These are phyloP conservation scores for Silvanus unidentatus DNA, from an alignment of 2,888 invertebrate genomes.

Conservation along the genomic window DNA sequence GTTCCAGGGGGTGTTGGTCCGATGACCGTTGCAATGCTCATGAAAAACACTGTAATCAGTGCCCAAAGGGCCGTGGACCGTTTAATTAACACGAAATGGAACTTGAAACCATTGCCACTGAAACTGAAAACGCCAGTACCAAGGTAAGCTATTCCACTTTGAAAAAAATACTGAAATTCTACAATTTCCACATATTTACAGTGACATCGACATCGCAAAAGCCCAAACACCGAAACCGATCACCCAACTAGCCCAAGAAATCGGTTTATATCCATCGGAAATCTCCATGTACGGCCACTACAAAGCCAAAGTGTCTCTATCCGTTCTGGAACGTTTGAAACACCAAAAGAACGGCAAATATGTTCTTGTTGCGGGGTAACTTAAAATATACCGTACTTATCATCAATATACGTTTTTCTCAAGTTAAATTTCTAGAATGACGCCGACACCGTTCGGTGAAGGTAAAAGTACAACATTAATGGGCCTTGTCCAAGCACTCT, in stretches of 20 bases:
- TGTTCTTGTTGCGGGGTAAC: slow-evolving; percentile 89
- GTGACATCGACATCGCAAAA: slow-evolving; percentile 87
- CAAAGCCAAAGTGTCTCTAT: slow-evolving; percentile 89
- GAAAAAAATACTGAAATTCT: no score
- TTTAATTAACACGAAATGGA: slow-evolving; percentile 62
- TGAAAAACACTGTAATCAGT: slow-evolving; percentile 88
- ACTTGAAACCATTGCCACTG: slow-evolving; percentile 61
- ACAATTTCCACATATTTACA: slow-evolving; percentile 41
- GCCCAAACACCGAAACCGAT: slow-evolving; percentile 85
- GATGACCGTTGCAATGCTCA: slow-evolving; percentile 98
- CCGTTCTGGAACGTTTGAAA: slow-evolving; percentile 68
- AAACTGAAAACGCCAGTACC: slow-evolving; percentile 69
- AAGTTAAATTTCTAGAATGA: slow-evolving; percentile 60
- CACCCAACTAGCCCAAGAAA: slow-evolving; percentile 68
- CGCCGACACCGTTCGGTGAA: slow-evolving; percentile 98
- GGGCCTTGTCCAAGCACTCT: slow-evolving; percentile 88
- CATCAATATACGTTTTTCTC: neutral
- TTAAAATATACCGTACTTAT: slow-evolving; percentile 13
- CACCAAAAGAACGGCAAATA: slow-evolving; percentile 76
- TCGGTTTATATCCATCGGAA: slow-evolving; percentile 75
- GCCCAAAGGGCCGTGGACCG: slow-evolving; percentile 61
- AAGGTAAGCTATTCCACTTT: slow-evolving; percentile 58
- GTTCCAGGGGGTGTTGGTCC: slow-evolving; percentile 98
- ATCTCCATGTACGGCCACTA: slow-evolving; percentile 86
- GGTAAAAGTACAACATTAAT: slow-evolving; percentile 96